Evolutionary conservation across 2,888 invertebrate genomes (phyloP), one percentile per base, ranked within the genome.

Genomic region (Ormyrus rosae): DNA sequence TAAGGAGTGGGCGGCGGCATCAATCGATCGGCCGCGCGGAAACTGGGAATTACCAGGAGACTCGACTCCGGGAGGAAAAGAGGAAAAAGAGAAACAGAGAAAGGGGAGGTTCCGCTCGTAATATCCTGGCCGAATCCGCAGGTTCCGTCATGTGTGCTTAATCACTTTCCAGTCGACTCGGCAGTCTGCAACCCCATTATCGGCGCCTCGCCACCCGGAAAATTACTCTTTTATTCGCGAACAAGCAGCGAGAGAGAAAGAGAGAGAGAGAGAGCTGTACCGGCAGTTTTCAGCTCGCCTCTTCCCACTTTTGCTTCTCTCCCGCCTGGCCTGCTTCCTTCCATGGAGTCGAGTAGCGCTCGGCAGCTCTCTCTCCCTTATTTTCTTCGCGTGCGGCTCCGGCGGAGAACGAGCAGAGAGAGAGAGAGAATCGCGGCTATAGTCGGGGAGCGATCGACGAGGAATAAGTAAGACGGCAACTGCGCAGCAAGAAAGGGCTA

Each of bases 151-250:
- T 90, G 90, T 90, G 89, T 90, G 89, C 90, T 89, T 89, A 90
- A 90, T 90, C 89, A 90, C 89, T 89, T 90, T 90, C 90, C 90
- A 89, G 89, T 90, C 89, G 90, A 90, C 89, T 90, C 89, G 90
- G 87, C 88, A 89, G 88, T 88, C 88, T 88, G 89, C 89, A 88
- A 88, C 87, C 89, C 90, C 89, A 90, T 90, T 90, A 90, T 89
- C 89, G 88, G 88, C 89, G 88, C 87, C 87, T 88, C 89, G 87
- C 89, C 90, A 90, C 87, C 89, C 89, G 89, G 89, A 90, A 90
- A 90, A 90, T 89, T 89, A 89, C 89, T 89, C 89, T 90, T 89
- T 90, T 89, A 89, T 90, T 90, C 88, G 85, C 87, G 88, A 88
- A 88, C 88, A 89, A 89, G 53, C 60, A 85, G 86, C 85, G 82